Evolutionary conservation across 2,888 invertebrate species (phyloP).

Genomic region (Leptogaster cylindrica): DNA sequence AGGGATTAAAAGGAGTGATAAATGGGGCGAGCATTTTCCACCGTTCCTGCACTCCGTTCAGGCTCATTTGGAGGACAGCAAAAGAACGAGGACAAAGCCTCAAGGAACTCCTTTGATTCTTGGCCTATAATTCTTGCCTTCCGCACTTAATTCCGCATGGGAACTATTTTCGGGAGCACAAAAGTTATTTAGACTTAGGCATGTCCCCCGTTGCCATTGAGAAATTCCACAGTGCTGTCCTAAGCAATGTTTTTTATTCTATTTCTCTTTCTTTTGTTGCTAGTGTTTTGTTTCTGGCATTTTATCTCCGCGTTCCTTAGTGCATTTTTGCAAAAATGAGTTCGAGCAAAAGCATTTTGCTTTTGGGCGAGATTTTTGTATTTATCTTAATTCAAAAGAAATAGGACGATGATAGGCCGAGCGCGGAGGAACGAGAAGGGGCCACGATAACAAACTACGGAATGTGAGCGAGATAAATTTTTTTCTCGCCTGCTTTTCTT

Average conservation of each 20-base stretch:
- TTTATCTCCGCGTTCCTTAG: neutral
- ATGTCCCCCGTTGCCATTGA: constrained; percentile 1
- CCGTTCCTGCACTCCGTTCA: neutral
- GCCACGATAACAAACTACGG: no score
- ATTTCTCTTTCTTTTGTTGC: no score
- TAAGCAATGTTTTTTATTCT: constrained; percentile 20
- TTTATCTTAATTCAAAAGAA: no score
- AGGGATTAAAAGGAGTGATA: constrained; percentile 14
- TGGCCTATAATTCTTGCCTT: constrained; percentile 19
- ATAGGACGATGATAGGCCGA: no score
- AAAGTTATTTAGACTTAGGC: constrained; percentile 9
- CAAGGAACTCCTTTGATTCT: constrained; percentile 11
- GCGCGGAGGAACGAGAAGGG: no score
- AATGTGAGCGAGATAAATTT: no score
- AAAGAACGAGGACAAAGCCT: neutral
- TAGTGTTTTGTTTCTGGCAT: constrained; percentile 20
- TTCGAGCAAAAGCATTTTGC: no score
- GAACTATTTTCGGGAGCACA: constrained; percentile 16
- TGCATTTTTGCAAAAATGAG: neutral
- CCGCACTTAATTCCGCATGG: constrained; percentile 21
- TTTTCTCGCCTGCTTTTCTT: no score
- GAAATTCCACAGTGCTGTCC: constrained; percentile 7
- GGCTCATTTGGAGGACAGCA: neutral
- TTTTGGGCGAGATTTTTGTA: no score
- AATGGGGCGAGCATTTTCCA: neutral